These are phyloP conservation scores for Prunella fulvescens DNA, from an alignment of 2,113 vertebrate species.

Conservation along the genomic window DNA sequence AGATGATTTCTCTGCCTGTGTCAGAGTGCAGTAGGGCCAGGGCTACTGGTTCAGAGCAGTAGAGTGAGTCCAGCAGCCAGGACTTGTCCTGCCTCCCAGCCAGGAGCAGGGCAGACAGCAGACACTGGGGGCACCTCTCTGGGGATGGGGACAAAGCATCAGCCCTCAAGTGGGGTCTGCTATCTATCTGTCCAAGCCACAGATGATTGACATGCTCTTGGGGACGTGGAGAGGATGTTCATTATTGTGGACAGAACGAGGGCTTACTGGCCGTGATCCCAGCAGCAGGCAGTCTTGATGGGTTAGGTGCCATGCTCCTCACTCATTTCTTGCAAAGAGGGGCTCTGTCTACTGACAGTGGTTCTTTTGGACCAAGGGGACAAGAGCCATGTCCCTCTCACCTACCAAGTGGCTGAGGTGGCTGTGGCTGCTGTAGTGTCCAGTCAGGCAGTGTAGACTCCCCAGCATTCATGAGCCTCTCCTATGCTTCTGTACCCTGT, in stretches of 20 bases:
- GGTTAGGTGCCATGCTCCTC: neutral
- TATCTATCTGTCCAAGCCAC: neutral
- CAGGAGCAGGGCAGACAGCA: neutral
- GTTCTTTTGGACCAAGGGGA: neutral
- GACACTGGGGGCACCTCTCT: neutral
- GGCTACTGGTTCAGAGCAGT: neutral
- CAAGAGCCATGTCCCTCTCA: neutral
- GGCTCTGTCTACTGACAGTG: neutral
- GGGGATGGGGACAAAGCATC: no score
- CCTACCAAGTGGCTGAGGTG: rapidly evolving
- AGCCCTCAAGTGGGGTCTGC: neutral
- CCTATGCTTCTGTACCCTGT: neutral
- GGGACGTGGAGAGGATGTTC: rapidly evolving
- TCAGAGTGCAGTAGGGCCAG: rapidly evolving
- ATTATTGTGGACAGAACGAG: neutral
- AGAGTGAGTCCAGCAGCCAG: neutral
- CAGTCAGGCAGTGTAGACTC: neutral
- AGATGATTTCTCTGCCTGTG: neutral
- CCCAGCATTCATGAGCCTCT: neutral
- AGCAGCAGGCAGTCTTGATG: neutral
- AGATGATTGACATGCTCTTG: rapidly evolving
- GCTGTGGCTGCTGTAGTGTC: neutral
- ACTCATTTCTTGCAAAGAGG: no score
- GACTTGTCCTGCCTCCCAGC: neutral
- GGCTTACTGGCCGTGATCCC: neutral